Evolutionary conservation across 2,113 vertebrate species (phyloP).

Genomic region (Polyodon spathula): DNA sequence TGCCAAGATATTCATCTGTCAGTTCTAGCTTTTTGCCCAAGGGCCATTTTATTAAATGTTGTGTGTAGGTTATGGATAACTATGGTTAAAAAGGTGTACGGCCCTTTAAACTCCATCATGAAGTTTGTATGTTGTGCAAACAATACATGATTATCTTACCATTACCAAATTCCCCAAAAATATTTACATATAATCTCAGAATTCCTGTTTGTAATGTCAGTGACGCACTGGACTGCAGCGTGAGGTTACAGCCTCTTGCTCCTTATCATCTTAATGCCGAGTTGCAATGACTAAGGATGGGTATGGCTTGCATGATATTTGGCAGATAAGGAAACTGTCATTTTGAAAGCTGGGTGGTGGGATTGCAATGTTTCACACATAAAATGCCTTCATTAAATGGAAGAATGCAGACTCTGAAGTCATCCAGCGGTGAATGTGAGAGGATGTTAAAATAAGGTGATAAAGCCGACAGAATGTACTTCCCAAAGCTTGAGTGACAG

Average conservation of each 20-base stretch:
- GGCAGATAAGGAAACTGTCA: not conserved
- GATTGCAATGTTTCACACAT: not conserved
- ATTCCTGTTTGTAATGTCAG: too few relatives aligned
- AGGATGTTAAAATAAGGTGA: constrained; percentile 18
- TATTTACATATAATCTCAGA: too few relatives aligned
- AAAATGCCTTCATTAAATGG: not conserved
- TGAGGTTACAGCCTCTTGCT: not conserved
- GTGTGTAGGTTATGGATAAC: too few relatives aligned
- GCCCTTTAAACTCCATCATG: too few relatives aligned
- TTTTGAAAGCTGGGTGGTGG: not conserved
- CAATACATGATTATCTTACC: too few relatives aligned
- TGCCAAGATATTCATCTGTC: too few relatives aligned
- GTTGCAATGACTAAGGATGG: not conserved
- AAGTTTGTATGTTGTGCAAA: too few relatives aligned
- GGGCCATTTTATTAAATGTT: too few relatives aligned
- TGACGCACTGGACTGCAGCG: too few relatives aligned
- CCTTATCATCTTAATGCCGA: not conserved
- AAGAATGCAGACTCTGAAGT: not conserved
- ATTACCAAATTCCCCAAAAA: too few relatives aligned
- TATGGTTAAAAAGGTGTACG: too few relatives aligned
- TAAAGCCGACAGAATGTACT: constrained; percentile 11
- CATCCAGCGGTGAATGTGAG: not conserved
- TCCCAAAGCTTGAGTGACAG: constrained; percentile 17
- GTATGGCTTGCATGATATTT: not conserved
- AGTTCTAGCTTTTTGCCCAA: too few relatives aligned